These are phyloP conservation scores for Myocastor coypus DNA, from an alignment of 2,113 vertebrate genomes.

Conservation along the genomic window DNA sequence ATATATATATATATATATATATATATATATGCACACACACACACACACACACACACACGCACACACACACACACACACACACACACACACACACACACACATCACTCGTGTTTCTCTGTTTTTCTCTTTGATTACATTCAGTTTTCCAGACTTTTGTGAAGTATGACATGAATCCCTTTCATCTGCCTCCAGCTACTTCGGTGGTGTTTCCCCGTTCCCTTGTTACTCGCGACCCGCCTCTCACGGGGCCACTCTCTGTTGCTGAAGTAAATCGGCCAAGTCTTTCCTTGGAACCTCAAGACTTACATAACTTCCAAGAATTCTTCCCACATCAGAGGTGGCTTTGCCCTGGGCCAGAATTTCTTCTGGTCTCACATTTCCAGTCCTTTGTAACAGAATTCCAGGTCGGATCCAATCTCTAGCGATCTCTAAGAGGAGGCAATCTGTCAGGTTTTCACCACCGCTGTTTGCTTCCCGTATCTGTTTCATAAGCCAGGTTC, in stretches of 20 bases:
- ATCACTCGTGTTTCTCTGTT: neutral
- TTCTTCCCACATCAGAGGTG: neutral
- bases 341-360: neutral
- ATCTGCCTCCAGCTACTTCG: neutral
- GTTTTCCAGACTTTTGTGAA: neutral
- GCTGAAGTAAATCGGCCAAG: neutral
- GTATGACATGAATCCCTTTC: neutral
- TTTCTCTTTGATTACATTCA: neutral
- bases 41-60: no score
- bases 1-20: neutral
- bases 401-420: neutral
- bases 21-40: no score
- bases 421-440: neutral
- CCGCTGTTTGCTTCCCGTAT: neutral
- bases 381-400: neutral
- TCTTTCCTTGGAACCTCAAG: neutral
- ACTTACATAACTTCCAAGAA: conserved; percentile 43
- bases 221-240: neutral
- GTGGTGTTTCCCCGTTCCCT: neutral
- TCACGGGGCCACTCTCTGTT: neutral
- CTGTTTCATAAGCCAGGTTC: neutral
- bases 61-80: no score
- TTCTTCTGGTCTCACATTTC: neutral
- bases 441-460: neutral
- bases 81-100: no score